These are phyloP conservation scores for Rhagonycha fulva DNA, from an alignment of 2,888 invertebrate species.

Conservation along the genomic window DNA sequence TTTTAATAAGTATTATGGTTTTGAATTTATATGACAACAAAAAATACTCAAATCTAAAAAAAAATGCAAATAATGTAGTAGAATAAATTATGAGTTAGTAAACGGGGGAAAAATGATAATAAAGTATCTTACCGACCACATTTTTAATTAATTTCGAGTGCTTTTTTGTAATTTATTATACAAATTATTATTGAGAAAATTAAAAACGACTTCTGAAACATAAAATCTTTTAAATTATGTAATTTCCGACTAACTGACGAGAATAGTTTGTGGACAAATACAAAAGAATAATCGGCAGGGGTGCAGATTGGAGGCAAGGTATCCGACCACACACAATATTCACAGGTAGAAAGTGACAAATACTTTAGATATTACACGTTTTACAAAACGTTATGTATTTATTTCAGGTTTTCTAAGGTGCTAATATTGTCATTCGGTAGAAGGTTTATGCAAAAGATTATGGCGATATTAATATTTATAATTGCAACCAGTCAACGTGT, in stretches of 20 bases:
- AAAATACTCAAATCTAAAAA: neutral
- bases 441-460: neutral
- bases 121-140: neutral
- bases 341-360: slow-evolving; percentile 29
- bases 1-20: neutral
- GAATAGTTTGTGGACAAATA: slow-evolving; percentile 9
- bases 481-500: slow-evolving; percentile 31
- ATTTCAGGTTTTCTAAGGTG: slow-evolving; percentile 12
- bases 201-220: slow-evolving; percentile 5
- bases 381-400: slow-evolving; percentile 6
- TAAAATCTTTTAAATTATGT: slow-evolving; percentile 16
- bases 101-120: neutral
- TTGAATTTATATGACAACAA: neutral
- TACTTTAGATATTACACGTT: slow-evolving; percentile 2
- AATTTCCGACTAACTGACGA: slow-evolving; percentile 5
- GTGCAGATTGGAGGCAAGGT: slow-evolving; percentile 5
- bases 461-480: slow-evolving; percentile 23
- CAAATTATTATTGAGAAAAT: slow-evolving; percentile 1
- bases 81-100: neutral
- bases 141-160: neutral
- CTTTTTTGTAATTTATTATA: neutral
- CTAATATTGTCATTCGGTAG: slow-evolving; percentile 6
- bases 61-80: neutral
- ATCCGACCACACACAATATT: slow-evolving; percentile 26
- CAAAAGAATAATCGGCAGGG: slow-evolving; percentile 8